Percentiles rank a stretch among this genome's conserved stretches.
Evolutionary conservation across 2,113 vertebrate genomes (phyloP).

Genomic region (Pollachius pollachius): DNA sequence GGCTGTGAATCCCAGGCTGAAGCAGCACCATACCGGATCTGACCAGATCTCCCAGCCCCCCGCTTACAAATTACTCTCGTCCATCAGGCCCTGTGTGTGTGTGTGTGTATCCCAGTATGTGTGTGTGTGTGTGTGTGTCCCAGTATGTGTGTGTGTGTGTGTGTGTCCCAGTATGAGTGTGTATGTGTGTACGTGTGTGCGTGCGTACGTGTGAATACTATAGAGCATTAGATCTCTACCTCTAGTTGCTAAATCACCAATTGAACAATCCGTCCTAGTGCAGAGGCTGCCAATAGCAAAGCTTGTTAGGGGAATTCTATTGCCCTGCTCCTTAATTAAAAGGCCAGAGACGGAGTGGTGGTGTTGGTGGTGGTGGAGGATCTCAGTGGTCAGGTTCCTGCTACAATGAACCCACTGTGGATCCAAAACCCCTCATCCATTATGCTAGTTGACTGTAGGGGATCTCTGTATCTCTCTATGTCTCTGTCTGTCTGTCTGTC

Average conservation of each 20-base stretch:
- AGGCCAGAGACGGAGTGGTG: conserved; percentile 64
- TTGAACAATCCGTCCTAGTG: conserved; percentile 59
- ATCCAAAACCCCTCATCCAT: conserved; percentile 61
- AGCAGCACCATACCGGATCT: too few species aligned
- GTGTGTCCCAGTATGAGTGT: neutral
- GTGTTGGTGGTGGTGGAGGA: conserved; percentile 43
- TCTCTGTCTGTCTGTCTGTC: too few species aligned
- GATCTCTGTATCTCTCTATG: conserved; percentile 6
- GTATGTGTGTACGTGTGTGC: neutral
- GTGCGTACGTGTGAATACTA: conserved; percentile 1
- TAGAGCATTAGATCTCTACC: conserved; percentile 41
- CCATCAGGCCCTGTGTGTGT: neutral
- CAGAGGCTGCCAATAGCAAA: conserved; percentile 62
- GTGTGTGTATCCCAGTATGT: neutral
- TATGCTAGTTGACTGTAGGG: conserved; percentile 62
- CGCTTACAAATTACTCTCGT: too few species aligned
- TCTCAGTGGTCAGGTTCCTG: conserved; percentile 60
- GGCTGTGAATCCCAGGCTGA: too few species aligned
- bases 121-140: neutral
- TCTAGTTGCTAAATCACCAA: conserved; percentile 52
- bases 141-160: neutral
- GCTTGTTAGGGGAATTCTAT: conserved; percentile 63
- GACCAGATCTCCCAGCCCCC: too few species aligned
- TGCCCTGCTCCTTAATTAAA: conserved; percentile 68
- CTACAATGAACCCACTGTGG: conserved; percentile 64